Evolutionary conservation across 1,140 invertebrate species (phyloP), one percentile per base, ranked within the genome.

Genomic region (Druon quercuslanigerum): DNA sequence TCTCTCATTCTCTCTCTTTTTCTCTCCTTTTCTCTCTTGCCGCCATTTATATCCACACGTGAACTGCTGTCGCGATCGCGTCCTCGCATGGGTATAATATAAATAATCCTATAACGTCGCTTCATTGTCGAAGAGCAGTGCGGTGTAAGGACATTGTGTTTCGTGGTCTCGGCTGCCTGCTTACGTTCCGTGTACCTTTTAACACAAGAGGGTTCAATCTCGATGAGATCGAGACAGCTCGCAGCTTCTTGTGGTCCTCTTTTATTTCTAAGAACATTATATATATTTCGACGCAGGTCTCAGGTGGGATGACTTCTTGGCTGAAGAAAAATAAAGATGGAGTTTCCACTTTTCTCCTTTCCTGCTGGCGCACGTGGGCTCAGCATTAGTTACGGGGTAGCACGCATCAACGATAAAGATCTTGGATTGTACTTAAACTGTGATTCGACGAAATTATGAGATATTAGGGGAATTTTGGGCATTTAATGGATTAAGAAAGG

Each of bases 101-200:
- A 66, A 66, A 66, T 66, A 66, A 66, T 66, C 60, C 60, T 51
- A 76, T 78, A 80, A 81, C 79, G 76, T 80, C 76, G 76, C 60
- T 81, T 81, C 81, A 82, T 84, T 84, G 83, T 84, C 78, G 54
- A 6, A 17, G 72, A 50, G 71, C 78, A 77, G 14, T 70, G 83
- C 78, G 83, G 83, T 82, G 81, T 78, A 74, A 84, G 76, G 76
- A 82, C 81, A 84, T 84, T 84, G 81, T 83, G 75, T 79, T 74
- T 80, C 77, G 83, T 83, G 83, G 81, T 84, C 81, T 83, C 77
- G 78, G 74, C 54, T 74, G 72, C 73, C 78, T 74, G 74, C 56
- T 80, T 46, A 46, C 40, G 8, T 46, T 46, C 76, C 76, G 74
- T 80, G 60, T 50, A 76, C 76, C 78, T 83, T 84, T 83, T 79